A percentile compares a stretch with the other conserved stretches of the same genome.
phyloP scores from a whole-genome alignment of 1,140 invertebrate genomes.

The Lamellibrachia luymesi region DNA sequence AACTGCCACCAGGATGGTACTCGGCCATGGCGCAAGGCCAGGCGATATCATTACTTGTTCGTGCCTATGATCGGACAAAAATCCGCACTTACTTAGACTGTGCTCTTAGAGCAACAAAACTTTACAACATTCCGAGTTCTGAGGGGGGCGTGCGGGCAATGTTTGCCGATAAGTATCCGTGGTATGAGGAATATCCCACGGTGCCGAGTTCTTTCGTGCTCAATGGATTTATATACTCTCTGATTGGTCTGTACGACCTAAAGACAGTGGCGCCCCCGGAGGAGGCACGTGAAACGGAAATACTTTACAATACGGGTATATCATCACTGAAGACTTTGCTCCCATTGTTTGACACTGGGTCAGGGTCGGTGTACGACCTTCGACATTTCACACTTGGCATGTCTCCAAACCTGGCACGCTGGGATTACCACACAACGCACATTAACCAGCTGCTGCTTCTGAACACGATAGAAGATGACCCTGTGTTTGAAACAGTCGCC shows the following conservation, averaged over 20 bases:
- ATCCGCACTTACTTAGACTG: constrained; percentile 76
- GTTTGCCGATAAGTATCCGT: constrained; percentile 76
- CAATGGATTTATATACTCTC: constrained; percentile 97
- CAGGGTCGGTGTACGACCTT: constrained; percentile 94
- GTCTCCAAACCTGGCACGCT: constrained; percentile 82
- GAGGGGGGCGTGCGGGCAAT: constrained; percentile 78
- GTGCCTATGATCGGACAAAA: constrained; percentile 82
- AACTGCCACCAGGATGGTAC: constrained; percentile 85
- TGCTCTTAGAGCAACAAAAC: constrained; percentile 75
- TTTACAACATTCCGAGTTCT: constrained; percentile 72
- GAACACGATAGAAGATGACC: constrained; percentile 76
- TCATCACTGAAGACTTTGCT: constrained; percentile 84
- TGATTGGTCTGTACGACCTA: constrained; percentile 93
- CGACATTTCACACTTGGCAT: constrained; percentile 84
- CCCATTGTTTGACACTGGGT: constrained; percentile 90
- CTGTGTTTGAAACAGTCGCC: constrained; percentile 79
- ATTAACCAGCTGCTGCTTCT: constrained; percentile 92
- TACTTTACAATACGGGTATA: constrained; percentile 83
- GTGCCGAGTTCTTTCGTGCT: constrained; percentile 91
- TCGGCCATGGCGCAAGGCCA: constrained; percentile 98
- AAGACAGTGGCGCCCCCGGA: constrained; percentile 59
- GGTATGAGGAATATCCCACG: constrained; percentile 99
- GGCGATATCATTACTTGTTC: constrained; percentile 85
- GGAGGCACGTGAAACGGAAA: constrained; percentile 31
- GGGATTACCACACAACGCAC: constrained; percentile 99